These are phyloP conservation scores for Tetramorium simillimum DNA, from an alignment of 1,140 invertebrate species.

Conservation along the genomic window DNA sequence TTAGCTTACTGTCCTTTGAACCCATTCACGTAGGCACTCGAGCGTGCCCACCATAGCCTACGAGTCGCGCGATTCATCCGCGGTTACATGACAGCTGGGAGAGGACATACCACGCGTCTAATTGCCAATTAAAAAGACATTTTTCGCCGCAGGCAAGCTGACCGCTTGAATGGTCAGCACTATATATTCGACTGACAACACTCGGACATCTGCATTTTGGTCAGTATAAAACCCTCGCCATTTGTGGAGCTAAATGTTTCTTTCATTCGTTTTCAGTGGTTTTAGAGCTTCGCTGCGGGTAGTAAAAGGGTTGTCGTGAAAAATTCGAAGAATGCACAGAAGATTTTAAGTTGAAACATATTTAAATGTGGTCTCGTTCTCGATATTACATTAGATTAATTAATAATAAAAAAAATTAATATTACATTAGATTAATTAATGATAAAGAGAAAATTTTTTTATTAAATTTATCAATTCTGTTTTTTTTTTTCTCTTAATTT, in stretches of 20 bases:
- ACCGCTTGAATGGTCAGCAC: conserved; percentile 46
- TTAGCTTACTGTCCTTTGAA: conserved; percentile 66
- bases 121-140: conserved; percentile 85
- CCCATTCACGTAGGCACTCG: conserved; percentile 49
- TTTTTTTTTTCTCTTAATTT: too few relatives aligned
- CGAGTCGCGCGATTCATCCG: conserved; percentile 48
- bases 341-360: not conserved
- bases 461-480: not conserved
- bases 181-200: conserved; percentile 56
- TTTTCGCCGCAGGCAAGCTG: conserved; percentile 73
- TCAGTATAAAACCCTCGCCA: conserved; percentile 1
- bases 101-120: conserved; percentile 78
- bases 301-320: not conserved
- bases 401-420: too few relatives aligned
- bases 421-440: not conserved
- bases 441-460: not conserved
- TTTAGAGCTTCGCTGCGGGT: not conserved
- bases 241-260: conserved; percentile 33
- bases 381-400: not conserved
- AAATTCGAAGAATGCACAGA: conserved; percentile 1
- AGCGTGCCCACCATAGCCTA: conserved; percentile 34
- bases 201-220: conserved; percentile 66
- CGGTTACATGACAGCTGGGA: conserved; percentile 78
- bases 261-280: not conserved
- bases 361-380: not conserved